Conservation (phyloP, 2,888 invertebrate genomes). For the Amblyjoppa fuscipennis region DNA sequence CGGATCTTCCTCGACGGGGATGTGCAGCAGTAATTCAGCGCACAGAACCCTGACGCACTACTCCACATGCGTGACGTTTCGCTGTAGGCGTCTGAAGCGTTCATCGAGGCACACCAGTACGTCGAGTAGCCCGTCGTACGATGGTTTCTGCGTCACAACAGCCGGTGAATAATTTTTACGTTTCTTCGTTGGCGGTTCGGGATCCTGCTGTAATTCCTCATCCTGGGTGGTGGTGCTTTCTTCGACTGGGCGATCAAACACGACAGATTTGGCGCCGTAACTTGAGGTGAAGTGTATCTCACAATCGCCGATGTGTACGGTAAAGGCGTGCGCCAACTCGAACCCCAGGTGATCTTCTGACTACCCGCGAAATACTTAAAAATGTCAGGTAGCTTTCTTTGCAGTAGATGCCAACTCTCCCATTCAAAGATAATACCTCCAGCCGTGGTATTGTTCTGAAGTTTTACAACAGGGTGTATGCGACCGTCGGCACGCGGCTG, state of each 20-base stretch:
- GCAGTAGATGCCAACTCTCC: neutral
- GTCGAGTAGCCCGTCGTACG: neutral
- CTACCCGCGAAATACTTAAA: neutral
- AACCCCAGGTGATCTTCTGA: neutral
- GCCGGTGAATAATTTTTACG: neutral
- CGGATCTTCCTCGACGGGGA: neutral
- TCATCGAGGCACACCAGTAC: neutral
- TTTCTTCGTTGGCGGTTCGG: too few relatives aligned
- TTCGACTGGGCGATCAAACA: neutral
- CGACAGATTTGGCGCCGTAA: constrained; percentile 11
- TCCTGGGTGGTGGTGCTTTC: too few relatives aligned
- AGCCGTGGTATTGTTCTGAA: constrained; percentile 8
- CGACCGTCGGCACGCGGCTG: neutral
- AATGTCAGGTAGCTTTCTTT: neutral
- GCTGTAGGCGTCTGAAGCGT: neutral
- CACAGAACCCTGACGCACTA: neutral
- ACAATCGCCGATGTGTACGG: neutral
- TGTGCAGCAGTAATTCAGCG: neutral
- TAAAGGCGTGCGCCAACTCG: constrained; percentile 1
- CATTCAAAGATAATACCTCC: neutral
- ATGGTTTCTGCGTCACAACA: constrained; percentile 6
- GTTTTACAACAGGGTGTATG: neutral
- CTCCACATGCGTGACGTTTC: neutral
- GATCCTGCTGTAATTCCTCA: too few relatives aligned
- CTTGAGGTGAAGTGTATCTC: neutral